Evolutionary conservation across 2,888 invertebrate species (phyloP).

Genomic region (Drosophila quinaria): DNA sequence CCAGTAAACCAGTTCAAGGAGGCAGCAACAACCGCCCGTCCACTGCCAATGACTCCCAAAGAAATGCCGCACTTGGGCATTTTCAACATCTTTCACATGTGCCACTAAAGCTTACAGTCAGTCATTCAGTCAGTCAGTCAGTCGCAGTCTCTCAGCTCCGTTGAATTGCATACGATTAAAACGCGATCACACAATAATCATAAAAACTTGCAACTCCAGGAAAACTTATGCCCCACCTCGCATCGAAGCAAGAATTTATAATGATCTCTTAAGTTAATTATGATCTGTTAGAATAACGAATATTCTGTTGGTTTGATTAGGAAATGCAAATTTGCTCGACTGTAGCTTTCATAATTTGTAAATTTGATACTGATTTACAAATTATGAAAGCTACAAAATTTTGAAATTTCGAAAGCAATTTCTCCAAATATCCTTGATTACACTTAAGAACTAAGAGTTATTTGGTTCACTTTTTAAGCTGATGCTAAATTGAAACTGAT

Average conservation of each 20-base stretch:
- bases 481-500: too few relatives aligned
- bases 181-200: conserved; percentile 79
- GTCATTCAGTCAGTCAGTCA: conserved; percentile 35
- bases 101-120: conserved; percentile 64
- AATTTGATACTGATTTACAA: too few relatives aligned
- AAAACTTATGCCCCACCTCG: conserved; percentile 1
- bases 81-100: conserved; percentile 62
- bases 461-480: neutral
- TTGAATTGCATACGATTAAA: conserved; percentile 70
- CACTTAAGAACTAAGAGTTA: too few relatives aligned
- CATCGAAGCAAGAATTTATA: conserved; percentile 22
- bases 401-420: too few relatives aligned
- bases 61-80: conserved; percentile 57
- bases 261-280: conserved; percentile 2
- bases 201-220: conserved; percentile 45
- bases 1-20: conserved; percentile 39
- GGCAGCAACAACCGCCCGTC: conserved; percentile 25
- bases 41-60: conserved; percentile 33
- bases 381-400: too few relatives aligned
- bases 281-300: neutral
- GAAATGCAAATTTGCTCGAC: neutral
- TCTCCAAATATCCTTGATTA: too few relatives aligned
- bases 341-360: too few relatives aligned
- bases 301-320: neutral
- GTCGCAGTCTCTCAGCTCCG: conserved; percentile 24